phyloP scores from a whole-genome alignment of 2,797 vertebrate genomes.

The Eurystomus glaucurus region DNA sequence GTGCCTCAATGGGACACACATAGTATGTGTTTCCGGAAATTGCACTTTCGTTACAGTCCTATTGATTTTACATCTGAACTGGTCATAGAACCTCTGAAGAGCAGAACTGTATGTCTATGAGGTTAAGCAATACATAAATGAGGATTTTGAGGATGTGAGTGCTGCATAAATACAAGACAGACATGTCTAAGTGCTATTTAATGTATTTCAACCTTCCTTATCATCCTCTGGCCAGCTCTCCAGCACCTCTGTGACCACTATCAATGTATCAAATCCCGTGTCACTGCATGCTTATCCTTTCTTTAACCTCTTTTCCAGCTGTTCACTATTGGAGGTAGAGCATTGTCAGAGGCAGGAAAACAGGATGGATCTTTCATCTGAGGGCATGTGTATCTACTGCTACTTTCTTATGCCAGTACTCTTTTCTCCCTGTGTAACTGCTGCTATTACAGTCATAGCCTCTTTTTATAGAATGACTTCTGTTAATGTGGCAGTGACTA shows the following conservation, averaged over 20 bases:
- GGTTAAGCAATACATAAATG: neutral
- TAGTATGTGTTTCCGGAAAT: neutral
- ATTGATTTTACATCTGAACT: neutral
- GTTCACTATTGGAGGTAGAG: neutral
- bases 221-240: neutral
- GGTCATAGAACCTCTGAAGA: neutral
- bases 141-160: neutral
- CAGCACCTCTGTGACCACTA: neutral
- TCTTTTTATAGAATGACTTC: neutral
- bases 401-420: neutral
- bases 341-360: neutral
- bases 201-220: neutral
- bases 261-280: neutral
- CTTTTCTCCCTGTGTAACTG: neutral
- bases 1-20: rapidly evolving
- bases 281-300: neutral
- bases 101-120: neutral
- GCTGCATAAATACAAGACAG: neutral
- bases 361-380: neutral
- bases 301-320: neutral
- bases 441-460: neutral
- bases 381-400: neutral
- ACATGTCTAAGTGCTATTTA: neutral
- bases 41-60: neutral
- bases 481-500: neutral